Percentiles rank a stretch among this genome's conserved stretches.
Evolutionary conservation across 2,888 invertebrate species (phyloP).

Genomic region (Tanytarsus gracilentus): DNA sequence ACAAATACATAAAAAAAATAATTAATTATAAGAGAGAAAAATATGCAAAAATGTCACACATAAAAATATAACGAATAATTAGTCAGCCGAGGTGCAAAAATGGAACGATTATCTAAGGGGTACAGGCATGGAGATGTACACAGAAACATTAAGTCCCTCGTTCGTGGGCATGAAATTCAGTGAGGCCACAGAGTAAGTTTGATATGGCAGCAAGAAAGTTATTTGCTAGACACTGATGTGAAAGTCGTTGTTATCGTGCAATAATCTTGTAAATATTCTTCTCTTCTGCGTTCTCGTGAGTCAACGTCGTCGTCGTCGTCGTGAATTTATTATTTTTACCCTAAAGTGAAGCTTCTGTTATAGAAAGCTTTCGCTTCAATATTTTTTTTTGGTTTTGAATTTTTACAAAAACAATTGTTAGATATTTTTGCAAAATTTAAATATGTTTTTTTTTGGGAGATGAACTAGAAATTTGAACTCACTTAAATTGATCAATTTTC

Average conservation of each 20-base stretch:
- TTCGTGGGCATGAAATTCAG: constrained; percentile 98
- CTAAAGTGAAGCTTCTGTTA: too few relatives aligned
- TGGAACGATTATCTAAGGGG: constrained; percentile 99
- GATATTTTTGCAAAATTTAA: too few relatives aligned
- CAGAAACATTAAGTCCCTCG: constrained; percentile 93
- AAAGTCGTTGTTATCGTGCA: constrained; percentile 35
- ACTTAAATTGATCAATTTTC: too few relatives aligned
- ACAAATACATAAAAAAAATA: neutral
- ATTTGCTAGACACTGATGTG: constrained; percentile 6
- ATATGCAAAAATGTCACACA: neutral
- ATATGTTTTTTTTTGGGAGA: too few relatives aligned
- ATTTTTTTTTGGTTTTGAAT: too few relatives aligned
- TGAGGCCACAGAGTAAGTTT: constrained; percentile 97
- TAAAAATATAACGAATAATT: constrained; percentile 14
- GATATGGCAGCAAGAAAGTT: constrained; percentile 27
- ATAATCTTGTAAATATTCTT: too few relatives aligned
- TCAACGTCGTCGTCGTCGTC: too few relatives aligned
- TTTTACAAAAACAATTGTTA: too few relatives aligned
- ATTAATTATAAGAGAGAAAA: neutral
- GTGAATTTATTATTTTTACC: too few relatives aligned
- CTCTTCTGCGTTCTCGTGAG: too few relatives aligned
- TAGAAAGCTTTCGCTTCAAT: too few relatives aligned
- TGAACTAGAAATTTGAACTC: too few relatives aligned
- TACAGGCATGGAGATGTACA: constrained; percentile 99
- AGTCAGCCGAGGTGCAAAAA: constrained; percentile 93